Percentiles rank a stretch among this genome's conserved stretches.
Conservation (phyloP, 2,888 invertebrate genomes). For the Julus scanicus region DNA sequence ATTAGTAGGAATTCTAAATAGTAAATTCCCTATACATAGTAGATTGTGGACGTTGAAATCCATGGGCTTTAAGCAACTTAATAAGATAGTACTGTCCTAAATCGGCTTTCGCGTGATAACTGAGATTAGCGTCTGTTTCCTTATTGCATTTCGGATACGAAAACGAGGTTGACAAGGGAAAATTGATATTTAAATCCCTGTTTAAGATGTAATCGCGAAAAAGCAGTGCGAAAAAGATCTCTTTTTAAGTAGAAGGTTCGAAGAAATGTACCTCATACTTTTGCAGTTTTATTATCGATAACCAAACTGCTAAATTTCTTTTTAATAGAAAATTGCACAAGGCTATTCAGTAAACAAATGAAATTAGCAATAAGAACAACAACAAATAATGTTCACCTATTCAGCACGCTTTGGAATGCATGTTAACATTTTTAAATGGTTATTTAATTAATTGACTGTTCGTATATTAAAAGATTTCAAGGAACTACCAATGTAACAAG, state of each 20-base stretch:
- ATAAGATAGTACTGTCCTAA: not conserved
- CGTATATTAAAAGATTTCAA: no score
- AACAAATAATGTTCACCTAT: no score
- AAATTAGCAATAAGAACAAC: no score
- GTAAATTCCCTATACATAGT: not conserved
- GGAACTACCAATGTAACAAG: no score
- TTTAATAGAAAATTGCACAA: not conserved
- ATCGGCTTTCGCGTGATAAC: constrained; percentile 21
- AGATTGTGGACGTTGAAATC: not conserved
- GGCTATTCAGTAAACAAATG: not conserved
- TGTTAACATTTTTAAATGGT: no score
- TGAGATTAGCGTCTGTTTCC: not conserved
- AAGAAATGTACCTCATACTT: not conserved
- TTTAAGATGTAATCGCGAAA: constrained; percentile 16
- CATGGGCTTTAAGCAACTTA: not conserved
- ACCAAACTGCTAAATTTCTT: not conserved
- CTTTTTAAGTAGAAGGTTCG: not conserved
- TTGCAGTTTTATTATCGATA: not conserved
- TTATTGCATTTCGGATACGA: not conserved
- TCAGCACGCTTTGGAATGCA: no score
- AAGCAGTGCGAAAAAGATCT: not conserved
- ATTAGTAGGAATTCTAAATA: not conserved
- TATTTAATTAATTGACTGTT: no score
- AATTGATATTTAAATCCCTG: constrained; percentile 17
- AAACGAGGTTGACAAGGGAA: not conserved